Percentiles rank a stretch among this genome's conserved stretches.
Evolutionary conservation across 2,797 vertebrate genomes (phyloP).

Genomic region (Coracias cyanogaster): DNA sequence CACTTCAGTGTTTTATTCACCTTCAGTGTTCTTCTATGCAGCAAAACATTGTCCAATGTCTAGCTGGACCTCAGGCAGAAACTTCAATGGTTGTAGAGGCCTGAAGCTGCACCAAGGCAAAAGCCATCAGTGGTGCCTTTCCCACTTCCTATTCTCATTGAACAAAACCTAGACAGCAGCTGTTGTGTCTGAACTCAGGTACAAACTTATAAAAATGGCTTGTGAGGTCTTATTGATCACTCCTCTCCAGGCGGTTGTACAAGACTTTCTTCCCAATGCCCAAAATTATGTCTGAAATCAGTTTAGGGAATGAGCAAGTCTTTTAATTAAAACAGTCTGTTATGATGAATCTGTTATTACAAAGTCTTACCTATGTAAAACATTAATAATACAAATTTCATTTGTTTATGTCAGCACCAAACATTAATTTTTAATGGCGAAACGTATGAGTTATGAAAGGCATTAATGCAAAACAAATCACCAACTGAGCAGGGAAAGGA

Average conservation of each 20-base stretch:
- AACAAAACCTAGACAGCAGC: background rate
- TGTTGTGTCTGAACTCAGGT: background rate
- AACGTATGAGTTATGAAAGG: slow-evolving; percentile 85
- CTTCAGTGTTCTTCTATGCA: fast-evolving
- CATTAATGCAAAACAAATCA: slow-evolving; percentile 87
- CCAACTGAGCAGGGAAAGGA: slow-evolving; percentile 79
- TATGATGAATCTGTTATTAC: slow-evolving; percentile 86
- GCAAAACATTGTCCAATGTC: fast-evolving
- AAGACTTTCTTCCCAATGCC: slow-evolving; percentile 57
- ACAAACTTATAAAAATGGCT: background rate
- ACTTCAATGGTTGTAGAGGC: background rate
- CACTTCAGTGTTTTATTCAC: background rate
- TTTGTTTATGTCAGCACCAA: slow-evolving; percentile 85
- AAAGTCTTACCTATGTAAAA: slow-evolving; percentile 86
- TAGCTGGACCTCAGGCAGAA: background rate
- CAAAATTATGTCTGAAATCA: slow-evolving; percentile 72
- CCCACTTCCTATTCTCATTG: background rate
- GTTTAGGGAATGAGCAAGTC: slow-evolving; percentile 80
- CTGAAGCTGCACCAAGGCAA: background rate
- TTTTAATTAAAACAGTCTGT: slow-evolving; percentile 85
- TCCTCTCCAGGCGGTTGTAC: background rate
- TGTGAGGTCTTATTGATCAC: slow-evolving; percentile 2
- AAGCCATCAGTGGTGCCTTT: background rate
- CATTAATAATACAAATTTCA: slow-evolving; percentile 89
- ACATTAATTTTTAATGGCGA: slow-evolving; percentile 85